phyloP scores from a whole-genome alignment of 2,797 vertebrate species.

The Cynopterus sphinx region DNA sequence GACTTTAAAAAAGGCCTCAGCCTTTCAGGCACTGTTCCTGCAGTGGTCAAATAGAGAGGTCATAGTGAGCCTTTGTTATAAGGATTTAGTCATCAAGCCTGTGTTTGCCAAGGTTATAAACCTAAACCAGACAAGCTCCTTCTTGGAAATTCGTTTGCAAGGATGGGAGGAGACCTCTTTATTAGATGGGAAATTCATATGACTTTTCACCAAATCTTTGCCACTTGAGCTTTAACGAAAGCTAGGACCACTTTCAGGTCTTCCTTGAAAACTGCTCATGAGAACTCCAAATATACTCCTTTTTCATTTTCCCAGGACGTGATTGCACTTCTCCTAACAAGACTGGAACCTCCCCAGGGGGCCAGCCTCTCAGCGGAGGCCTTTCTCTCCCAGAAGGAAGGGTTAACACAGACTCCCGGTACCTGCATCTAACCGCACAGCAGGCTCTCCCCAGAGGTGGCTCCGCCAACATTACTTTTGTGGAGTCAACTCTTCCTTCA shows the following conservation, averaged over 20 bases:
- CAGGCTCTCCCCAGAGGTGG: background rate
- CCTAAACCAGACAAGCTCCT: background rate
- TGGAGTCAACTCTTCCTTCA: background rate
- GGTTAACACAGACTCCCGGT: background rate
- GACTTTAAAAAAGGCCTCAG: background rate
- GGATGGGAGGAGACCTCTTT: background rate
- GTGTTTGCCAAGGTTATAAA: background rate
- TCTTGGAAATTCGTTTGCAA: background rate
- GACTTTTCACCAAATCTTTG: background rate
- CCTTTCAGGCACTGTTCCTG: background rate
- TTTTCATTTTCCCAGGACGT: slow-evolving; percentile 22
- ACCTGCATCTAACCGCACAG: background rate
- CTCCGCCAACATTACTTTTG: background rate
- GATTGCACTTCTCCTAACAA: background rate
- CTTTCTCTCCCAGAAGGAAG: background rate
- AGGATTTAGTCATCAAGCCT: background rate
- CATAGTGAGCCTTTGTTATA: background rate
- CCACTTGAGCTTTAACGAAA: background rate
- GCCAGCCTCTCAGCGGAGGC: background rate
- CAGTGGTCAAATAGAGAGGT: background rate
- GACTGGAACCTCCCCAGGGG: slow-evolving; percentile 1
- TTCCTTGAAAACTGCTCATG: background rate
- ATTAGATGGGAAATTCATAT: background rate
- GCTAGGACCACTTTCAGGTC: background rate
- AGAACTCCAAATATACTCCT: background rate